Percentiles rank a stretch among this genome's conserved stretches.
phyloP scores from a whole-genome alignment of 2,888 invertebrate species.

The Tenthredo amoena region DNA sequence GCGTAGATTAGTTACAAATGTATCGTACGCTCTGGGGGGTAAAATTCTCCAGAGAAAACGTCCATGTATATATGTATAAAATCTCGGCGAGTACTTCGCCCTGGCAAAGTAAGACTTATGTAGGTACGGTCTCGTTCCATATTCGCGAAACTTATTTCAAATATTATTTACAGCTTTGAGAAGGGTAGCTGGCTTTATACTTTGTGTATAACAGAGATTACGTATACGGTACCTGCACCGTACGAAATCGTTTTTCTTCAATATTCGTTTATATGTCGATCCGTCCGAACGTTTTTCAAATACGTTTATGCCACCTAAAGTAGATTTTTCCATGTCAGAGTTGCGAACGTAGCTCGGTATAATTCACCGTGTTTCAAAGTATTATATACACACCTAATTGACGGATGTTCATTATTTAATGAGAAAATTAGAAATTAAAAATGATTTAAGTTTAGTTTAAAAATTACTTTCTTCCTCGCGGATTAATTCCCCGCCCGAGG shows the following conservation, averaged over 20 bases:
- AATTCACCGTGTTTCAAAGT: not conserved
- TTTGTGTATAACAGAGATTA: not conserved
- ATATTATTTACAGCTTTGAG: not conserved
- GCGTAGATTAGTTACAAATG: not conserved
- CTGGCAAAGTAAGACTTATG: conserved; percentile 8
- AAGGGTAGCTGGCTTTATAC: not conserved
- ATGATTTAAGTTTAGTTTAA: not conserved
- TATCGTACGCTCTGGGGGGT: not conserved
- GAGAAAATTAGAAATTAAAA: not conserved
- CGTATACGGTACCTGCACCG: not conserved
- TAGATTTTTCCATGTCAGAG: not conserved
- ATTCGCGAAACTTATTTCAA: not conserved
- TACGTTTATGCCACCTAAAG: not conserved
- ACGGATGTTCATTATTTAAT: not conserved
- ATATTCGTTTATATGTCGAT: not conserved
- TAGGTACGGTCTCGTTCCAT: not conserved
- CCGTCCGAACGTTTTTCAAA: not conserved
- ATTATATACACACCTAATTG: not conserved
- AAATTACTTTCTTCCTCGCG: not conserved
- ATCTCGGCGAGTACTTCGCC: not conserved
- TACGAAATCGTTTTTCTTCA: not conserved
- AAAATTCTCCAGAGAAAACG: conserved; percentile 20
- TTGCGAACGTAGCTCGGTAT: not conserved
- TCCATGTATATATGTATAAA: not conserved
- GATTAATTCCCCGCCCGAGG: not conserved